Conservation (phyloP, 2,113 vertebrate genomes). For the Sialia sialis region DNA sequence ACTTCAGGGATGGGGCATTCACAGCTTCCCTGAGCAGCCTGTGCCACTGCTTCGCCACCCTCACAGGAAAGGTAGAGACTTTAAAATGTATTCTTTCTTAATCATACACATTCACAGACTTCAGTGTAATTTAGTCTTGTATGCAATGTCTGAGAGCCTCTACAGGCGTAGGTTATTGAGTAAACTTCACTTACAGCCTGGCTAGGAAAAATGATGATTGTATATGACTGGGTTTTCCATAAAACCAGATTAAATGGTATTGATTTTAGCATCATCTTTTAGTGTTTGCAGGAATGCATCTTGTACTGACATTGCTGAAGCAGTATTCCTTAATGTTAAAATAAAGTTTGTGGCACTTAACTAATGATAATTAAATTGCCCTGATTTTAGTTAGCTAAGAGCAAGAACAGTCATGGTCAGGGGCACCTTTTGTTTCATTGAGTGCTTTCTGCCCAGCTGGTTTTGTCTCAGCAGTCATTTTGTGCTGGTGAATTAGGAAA, state of each 20-base stretch:
- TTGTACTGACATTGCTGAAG: not conserved
- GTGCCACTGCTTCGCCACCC: not conserved
- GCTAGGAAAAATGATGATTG: not conserved
- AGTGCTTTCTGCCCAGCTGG: not conserved
- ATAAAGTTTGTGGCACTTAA: not conserved
- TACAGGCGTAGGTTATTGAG: not conserved
- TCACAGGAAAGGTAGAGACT: not conserved
- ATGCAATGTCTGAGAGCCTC: not conserved
- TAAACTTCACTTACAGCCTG: not conserved
- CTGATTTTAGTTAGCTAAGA: not conserved
- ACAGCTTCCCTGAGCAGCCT: not conserved
- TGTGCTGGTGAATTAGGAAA: not conserved
- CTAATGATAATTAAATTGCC: not conserved
- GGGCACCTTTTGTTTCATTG: not conserved
- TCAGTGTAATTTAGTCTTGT: not conserved
- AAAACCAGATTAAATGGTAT: not conserved
- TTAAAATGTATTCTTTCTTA: not conserved
- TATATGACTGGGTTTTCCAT: not conserved
- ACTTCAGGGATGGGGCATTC: not conserved
- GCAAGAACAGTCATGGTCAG: not conserved
- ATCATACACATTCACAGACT: not conserved
- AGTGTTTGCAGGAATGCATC: not conserved
- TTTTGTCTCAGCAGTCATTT: not conserved
- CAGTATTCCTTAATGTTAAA: not conserved
- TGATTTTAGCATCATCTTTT: not conserved